phyloP scores from a whole-genome alignment of 1,140 invertebrate species.

The Ooceraea biroi region DNA sequence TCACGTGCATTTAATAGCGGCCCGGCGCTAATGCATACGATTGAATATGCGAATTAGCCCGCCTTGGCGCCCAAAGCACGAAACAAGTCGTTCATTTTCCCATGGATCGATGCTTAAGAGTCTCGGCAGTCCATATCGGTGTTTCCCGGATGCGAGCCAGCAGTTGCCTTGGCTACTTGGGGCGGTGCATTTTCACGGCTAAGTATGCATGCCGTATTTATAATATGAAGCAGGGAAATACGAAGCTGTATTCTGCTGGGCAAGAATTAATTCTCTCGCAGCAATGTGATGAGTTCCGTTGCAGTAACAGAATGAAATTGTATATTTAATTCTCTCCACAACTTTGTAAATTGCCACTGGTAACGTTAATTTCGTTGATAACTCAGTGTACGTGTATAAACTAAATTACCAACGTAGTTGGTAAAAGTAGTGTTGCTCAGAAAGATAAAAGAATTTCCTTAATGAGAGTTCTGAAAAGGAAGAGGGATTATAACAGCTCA shows the following conservation, averaged over 20 bases:
- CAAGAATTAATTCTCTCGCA: neutral
- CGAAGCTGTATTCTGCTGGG: conserved; percentile 17
- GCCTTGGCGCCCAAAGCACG: conserved; percentile 49
- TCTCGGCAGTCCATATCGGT: conserved; percentile 32
- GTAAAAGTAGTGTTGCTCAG: too few species aligned
- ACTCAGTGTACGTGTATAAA: too few species aligned
- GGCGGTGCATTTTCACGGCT: conserved; percentile 33
- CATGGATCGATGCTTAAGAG: conserved; percentile 38
- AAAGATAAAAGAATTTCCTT: too few species aligned
- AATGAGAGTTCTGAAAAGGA: too few species aligned
- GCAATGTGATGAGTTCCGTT: neutral
- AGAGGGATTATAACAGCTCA: too few species aligned
- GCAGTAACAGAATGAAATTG: neutral
- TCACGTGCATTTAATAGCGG: conserved; percentile 49
- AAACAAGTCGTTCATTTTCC: conserved; percentile 54
- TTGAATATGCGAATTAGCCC: conserved; percentile 64
- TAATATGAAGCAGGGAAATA: neutral
- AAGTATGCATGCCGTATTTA: conserved; percentile 38
- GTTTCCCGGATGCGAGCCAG: conserved; percentile 17
- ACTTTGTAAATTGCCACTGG: neutral
- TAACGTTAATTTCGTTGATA: too few species aligned
- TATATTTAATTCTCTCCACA: neutral
- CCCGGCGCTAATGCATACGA: conserved; percentile 32
- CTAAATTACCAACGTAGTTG: too few species aligned
- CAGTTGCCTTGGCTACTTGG: conserved; percentile 7